Percentiles rank a stretch among this genome's conserved stretches.
phyloP scores from a whole-genome alignment of 2,888 invertebrate species.

The Ochropleura leucogaster region DNA sequence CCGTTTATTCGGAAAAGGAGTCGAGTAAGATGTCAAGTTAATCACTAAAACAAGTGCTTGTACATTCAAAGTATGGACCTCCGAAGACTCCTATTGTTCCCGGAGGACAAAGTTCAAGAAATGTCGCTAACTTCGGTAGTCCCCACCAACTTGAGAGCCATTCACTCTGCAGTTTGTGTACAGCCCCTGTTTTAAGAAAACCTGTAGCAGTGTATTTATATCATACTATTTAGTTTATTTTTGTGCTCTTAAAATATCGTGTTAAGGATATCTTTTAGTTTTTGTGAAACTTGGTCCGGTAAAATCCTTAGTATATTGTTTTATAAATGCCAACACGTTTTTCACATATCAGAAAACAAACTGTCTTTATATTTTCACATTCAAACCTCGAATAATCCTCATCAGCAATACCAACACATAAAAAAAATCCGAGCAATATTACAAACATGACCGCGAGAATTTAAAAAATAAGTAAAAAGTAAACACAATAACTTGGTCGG shows the following conservation, averaged over 20 bases:
- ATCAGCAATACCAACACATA: conserved; percentile 12
- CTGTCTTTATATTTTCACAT: conserved; percentile 1
- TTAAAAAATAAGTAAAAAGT: conserved; percentile 58
- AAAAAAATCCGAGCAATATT: conserved; percentile 26
- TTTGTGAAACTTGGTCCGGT: background rate
- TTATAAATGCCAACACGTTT: background rate
- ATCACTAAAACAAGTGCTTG: conserved; percentile 40
- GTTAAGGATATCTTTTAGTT: conserved; percentile 8
- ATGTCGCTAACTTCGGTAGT: conserved; percentile 46
- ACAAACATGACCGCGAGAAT: conserved; percentile 39
- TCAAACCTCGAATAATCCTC: background rate
- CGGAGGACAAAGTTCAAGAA: conserved; percentile 47
- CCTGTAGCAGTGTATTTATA: conserved; percentile 40
- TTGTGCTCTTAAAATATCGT: background rate
- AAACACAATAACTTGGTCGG: conserved; percentile 65
- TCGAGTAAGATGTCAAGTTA: background rate
- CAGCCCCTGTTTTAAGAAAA: conserved; percentile 36
- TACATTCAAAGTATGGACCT: conserved; percentile 44
- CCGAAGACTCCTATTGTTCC: conserved; percentile 46
- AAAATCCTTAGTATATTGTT: no score
- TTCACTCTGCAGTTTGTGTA: conserved; percentile 47
- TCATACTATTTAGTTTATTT: conserved; percentile 14
- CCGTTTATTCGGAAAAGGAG: no score
- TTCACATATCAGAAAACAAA: background rate
- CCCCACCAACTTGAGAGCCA: conserved; percentile 46